Base-by-base conservation (phyloP, 2,113 vertebrate genomes). In the Maccullochella peelii region DNA sequence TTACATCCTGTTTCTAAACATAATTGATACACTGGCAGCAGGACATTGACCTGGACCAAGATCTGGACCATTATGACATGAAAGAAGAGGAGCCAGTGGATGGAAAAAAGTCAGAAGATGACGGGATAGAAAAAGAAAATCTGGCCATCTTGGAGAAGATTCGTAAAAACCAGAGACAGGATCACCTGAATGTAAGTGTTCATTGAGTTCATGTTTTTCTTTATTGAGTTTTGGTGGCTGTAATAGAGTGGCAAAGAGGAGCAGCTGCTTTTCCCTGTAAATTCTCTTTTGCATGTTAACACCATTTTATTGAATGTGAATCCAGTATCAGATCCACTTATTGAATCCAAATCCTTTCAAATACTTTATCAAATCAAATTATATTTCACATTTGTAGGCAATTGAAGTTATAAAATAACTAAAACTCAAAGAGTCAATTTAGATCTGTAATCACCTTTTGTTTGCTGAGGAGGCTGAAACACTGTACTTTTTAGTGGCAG, bases 101-200 rank as follows among this genome's bases (percentile, higher is more conserved):
- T 54, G 98, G 97, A 18, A 99, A 98, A 87, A 99, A 99, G 87
- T 98, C 96, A 0, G 98, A 99, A 91, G 98, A 99, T 87, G 98
- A 99, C 80, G 98, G 98, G 72, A 99, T 99, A 75, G 98, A 99
- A 88, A 99, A 98, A 91, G 98, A 99, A 92, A 99, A 99, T 85
- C 95, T 99, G 92, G 98, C 97, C 80, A 97, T 99, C 92, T 95
- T 99, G 93, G 98, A 99, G 94, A 99, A 99, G 95, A 99, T 99
- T 80, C 97, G 98, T 89, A 99, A 98, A 94, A 99, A 97, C 96
- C 98, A 99, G 96, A 97, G 98, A 91, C 97, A 99, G 95, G 98
- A 99, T 95, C 97, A 99, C 94, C 96, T 99, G 93, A 99, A 98
- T 92, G 98, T 99, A 95, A 96, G 98, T 95, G 72, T 75, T 90